These are phyloP conservation scores for Synergus gifuensis DNA, from an alignment of 2,888 invertebrate genomes.

Conservation along the genomic window DNA sequence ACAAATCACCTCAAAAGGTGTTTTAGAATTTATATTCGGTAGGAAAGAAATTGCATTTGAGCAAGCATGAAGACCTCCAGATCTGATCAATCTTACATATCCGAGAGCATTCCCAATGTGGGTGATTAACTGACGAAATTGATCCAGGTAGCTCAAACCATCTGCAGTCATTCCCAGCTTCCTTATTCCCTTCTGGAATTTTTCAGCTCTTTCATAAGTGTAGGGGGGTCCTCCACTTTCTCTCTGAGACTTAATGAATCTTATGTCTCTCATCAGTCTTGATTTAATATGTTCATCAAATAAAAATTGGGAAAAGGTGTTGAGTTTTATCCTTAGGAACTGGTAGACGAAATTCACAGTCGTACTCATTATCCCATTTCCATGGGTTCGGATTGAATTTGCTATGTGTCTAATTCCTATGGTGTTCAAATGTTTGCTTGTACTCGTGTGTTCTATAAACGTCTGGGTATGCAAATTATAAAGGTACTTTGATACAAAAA, in stretches of 20 bases:
- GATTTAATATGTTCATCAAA: slow-evolving; percentile 99
- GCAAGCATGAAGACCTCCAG: slow-evolving; percentile 95
- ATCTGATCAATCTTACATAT: slow-evolving; percentile 94
- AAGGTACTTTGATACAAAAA: slow-evolving; percentile 94
- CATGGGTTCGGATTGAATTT: slow-evolving; percentile 97
- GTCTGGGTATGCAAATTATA: slow-evolving; percentile 98
- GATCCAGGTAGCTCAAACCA: slow-evolving; percentile 93
- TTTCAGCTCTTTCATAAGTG: slow-evolving; percentile 94
- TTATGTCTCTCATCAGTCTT: slow-evolving; percentile 91
- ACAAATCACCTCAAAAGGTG: slow-evolving; percentile 83
- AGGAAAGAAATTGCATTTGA: slow-evolving; percentile 94
- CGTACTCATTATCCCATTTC: slow-evolving; percentile 97
- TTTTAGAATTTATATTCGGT: slow-evolving; percentile 85
- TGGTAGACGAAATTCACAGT: slow-evolving; percentile 96
- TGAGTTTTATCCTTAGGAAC: slow-evolving; percentile 95
- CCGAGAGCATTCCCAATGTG: slow-evolving; percentile 98
- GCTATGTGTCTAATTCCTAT: slow-evolving; percentile 97
- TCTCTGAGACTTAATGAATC: slow-evolving; percentile 74
- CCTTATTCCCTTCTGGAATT: slow-evolving; percentile 94
- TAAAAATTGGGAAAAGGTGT: slow-evolving; percentile 96
- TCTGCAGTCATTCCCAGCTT: slow-evolving; percentile 90
- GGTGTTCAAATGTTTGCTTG: slow-evolving; percentile 96
- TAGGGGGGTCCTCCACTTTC: slow-evolving; percentile 87
- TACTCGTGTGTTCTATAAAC: slow-evolving; percentile 94
- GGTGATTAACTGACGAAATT: slow-evolving; percentile 94